Base-by-base conservation (phyloP, 2,888 invertebrate genomes). In the Drosophila meridiana region DNA sequence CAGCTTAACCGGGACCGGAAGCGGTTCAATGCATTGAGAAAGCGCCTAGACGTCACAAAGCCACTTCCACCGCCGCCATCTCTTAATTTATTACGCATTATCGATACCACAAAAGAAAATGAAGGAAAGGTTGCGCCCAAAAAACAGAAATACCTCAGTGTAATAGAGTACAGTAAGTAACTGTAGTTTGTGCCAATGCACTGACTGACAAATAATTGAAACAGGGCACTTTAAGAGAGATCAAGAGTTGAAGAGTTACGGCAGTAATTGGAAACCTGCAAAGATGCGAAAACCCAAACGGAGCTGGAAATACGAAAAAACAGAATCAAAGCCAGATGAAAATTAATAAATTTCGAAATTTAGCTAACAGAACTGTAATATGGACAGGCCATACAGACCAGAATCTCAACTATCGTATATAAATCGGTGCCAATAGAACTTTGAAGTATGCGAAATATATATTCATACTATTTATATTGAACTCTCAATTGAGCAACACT, bases 151-250 rank as follows among this genome's bases (percentile, higher is more conserved):
- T 47, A 32, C 14, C 2, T 11, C 11, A 26, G n/a, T 6, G 38
- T 47, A 4, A 32, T 28, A 3, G 26, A 40, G 40, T 34, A 47
- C 11, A n/a, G 64, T 64, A 20, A 66, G 65, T 61, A 42, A 26
- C 9, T 50, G 52, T 43, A 50, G 30, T 3, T 45, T 11, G 11
- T 11, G 32, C 6, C 13, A 8, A 6, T 3, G 0, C 8, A 14
- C 32, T 61, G 36, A 52, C 20, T 11, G 6, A 36, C 20, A n/a
- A 38, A 32, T n/a, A 11, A 20, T 30, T 8, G 32, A 28, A 43
- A 40, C 38, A 68, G 68, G n/a, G 0, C 43, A 30, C n/a, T 34
- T 26, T n/a, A 26, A 42, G 11, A 28, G 38, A n/a, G 26, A 42
- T 2, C 32, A 52, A 11, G 0, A 26, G 0, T 3, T 34, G 52